Conservation (phyloP, 2,888 invertebrate species). For the Tinea semifulvella region DNA sequence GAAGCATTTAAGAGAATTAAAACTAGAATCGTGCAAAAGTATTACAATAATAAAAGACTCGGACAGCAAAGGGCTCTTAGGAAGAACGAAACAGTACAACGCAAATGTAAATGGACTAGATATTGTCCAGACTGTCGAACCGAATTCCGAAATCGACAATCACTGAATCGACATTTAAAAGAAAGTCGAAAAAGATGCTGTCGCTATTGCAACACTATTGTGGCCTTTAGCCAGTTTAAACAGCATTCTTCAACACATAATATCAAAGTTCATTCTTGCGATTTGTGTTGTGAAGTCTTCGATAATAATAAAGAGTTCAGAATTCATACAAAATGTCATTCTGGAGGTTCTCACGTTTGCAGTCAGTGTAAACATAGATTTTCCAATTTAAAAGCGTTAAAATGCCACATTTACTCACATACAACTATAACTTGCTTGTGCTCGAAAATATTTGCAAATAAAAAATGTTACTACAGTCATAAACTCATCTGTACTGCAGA, state of each 20-base stretch:
- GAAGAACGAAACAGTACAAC: background rate
- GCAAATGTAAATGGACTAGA: background rate
- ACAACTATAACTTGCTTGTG: background rate
- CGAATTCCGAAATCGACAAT: background rate
- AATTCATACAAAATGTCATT: background rate
- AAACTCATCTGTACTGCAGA: background rate
- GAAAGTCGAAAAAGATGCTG: background rate
- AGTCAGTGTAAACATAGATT: background rate
- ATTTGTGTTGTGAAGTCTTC: slow-evolving; percentile 1
- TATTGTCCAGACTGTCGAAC: slow-evolving; percentile 12
- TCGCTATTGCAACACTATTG: background rate
- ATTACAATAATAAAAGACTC: background rate
- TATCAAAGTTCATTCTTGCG: background rate
- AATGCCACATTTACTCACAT: background rate
- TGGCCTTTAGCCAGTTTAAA: background rate
- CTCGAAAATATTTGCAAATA: background rate
- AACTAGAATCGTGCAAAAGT: background rate
- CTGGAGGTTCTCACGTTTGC: background rate
- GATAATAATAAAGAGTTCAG: background rate
- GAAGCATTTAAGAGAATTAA: slow-evolving; percentile 7
- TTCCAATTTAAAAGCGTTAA: background rate
- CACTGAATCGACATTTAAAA: slow-evolving; percentile 6
- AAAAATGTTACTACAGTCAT: slow-evolving; percentile 1
- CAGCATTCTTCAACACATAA: background rate
- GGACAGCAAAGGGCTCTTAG: background rate